Percentiles rank a stretch among this genome's conserved stretches.
Evolutionary conservation across 1,140 invertebrate species (phyloP).

Genomic region (Teleogryllus occipitalis): DNA sequence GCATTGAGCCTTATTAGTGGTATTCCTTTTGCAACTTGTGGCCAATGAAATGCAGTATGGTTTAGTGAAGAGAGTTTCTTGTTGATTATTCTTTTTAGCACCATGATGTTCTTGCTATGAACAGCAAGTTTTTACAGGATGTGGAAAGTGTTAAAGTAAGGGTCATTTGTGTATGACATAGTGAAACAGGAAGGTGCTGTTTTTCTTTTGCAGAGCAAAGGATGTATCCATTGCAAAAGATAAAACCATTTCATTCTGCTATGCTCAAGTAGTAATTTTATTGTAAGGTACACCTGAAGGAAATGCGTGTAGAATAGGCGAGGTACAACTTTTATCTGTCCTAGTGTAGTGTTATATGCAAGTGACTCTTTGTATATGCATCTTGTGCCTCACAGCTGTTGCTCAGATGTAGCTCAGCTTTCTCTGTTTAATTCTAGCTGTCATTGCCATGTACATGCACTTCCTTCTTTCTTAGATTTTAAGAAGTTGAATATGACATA

Average conservation of each 20-base stretch:
- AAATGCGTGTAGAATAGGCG: neutral
- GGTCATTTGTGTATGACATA: constrained; percentile 9
- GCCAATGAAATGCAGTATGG: neutral
- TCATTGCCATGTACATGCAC: constrained; percentile 4
- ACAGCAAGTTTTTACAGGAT: neutral
- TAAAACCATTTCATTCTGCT: neutral
- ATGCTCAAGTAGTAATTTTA: neutral
- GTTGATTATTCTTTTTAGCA: constrained; percentile 8
- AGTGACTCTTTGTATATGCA: neutral
- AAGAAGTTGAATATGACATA: neutral
- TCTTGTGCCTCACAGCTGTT: neutral
- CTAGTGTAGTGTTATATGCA: neutral
- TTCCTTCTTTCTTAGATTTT: neutral
- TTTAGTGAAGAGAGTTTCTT: constrained; percentile 12
- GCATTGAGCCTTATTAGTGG: neutral
- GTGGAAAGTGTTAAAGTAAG: constrained; percentile 6
- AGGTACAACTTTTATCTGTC: neutral
- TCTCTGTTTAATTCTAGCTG: neutral
- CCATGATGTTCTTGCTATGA: neutral
- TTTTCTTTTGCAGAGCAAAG: neutral
- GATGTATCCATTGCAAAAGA: neutral
- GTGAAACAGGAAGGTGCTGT: neutral
- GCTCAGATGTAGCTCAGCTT: neutral
- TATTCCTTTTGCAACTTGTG: neutral
- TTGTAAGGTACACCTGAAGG: neutral